Conservation (phyloP, 2,113 vertebrate species). For the Sphyrna mokarran region DNA sequence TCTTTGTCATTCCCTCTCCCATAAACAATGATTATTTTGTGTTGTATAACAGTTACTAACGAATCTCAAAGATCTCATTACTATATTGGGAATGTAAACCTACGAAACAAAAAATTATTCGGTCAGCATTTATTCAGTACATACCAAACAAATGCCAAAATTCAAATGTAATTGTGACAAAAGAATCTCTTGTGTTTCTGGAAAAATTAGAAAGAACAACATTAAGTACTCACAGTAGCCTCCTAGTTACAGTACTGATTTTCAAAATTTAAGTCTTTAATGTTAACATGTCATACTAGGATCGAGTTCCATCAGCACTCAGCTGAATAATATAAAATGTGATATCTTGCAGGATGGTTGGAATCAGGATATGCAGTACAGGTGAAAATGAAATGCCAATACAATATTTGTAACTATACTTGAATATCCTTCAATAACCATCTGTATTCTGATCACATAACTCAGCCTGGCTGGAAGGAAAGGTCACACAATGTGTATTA, state of each 20-base stretch:
- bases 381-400: not conserved
- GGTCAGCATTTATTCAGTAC: not conserved
- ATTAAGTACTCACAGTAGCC: not conserved
- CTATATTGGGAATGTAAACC: not conserved
- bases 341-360: not conserved
- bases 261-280: not conserved
- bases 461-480: not conserved
- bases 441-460: not conserved
- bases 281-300: not conserved
- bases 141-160: not conserved
- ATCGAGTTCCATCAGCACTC: not conserved
- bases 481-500: not conserved
- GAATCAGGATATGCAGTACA: not conserved
- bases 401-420: not conserved
- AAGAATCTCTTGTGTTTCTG: not conserved
- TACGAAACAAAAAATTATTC: constrained; percentile 13
- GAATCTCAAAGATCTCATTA: not conserved
- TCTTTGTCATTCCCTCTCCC: not conserved
- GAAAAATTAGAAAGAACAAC: not conserved
- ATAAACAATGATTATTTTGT: not conserved
- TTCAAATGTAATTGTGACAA: not conserved
- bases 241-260: not conserved
- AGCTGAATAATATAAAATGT: not conserved
- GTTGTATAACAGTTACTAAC: not conserved
- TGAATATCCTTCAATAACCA: not conserved